phyloP scores from a whole-genome alignment of 2,888 invertebrate genomes.

The Ceratothoa steindachneri region DNA sequence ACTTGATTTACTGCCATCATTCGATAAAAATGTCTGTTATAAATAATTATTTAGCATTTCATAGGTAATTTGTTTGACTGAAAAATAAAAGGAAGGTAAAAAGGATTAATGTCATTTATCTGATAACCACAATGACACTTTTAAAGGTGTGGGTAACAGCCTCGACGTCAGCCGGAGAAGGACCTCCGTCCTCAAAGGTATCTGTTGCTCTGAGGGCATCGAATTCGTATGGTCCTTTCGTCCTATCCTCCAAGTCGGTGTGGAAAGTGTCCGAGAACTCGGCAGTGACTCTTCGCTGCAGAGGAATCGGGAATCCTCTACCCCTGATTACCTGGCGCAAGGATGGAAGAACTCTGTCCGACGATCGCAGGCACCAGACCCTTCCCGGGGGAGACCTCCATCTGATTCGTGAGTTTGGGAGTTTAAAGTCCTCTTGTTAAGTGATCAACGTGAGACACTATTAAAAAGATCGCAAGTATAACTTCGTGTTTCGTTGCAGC shows the following conservation, averaged over 20 bases:
- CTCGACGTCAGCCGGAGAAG: constrained; percentile 37
- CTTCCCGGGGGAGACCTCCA: constrained; percentile 44
- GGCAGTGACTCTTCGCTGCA: constrained; percentile 37
- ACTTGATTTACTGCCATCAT: too few species aligned
- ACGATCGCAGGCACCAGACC: constrained; percentile 26
- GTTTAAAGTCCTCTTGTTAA: not conserved
- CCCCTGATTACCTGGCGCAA: constrained; percentile 31
- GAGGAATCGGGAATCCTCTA: constrained; percentile 29
- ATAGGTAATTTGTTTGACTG: too few species aligned
- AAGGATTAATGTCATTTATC: too few species aligned
- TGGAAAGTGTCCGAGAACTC: constrained; percentile 34
- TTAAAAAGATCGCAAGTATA: too few species aligned
- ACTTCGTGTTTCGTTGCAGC: not conserved
- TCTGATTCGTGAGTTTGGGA: constrained; percentile 23
- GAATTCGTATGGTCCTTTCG: constrained; percentile 30
- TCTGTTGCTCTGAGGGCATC: constrained; percentile 19
- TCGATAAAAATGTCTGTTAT: too few species aligned
- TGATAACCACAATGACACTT: not conserved
- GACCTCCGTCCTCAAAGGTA: constrained; percentile 23
- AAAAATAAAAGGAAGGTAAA: too few species aligned
- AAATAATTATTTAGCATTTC: too few species aligned
- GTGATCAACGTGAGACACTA: not conserved
- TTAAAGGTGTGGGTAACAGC: constrained; percentile 42
- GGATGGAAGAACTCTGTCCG: constrained; percentile 6
- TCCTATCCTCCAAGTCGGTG: constrained; percentile 27